Percentiles rank a stretch among this genome's conserved stretches.
Conservation (phyloP, 2,888 invertebrate species). For the Chloromyia formosa region DNA sequence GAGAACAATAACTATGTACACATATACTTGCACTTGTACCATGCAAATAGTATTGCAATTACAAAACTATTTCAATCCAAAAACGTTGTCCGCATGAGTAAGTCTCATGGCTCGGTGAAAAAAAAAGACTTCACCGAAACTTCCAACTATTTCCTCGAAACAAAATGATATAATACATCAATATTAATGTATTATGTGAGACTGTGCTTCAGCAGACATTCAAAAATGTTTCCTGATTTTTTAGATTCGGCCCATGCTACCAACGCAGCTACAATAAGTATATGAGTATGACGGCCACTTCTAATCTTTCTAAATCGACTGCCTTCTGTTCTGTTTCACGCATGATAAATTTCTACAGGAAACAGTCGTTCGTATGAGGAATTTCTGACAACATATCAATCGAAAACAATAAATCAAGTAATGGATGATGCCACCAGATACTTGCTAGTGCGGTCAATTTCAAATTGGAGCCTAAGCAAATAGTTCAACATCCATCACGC, state of each 20-base stretch:
- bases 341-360: slow-evolving; percentile 46
- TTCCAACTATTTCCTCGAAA: too few species aligned
- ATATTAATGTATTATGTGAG: too few species aligned
- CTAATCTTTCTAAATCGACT: neutral
- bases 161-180: too few species aligned
- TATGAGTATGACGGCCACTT: too few species aligned
- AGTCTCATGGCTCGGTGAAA: too few species aligned
- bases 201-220: too few species aligned
- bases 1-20: too few species aligned
- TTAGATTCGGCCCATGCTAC: neutral
- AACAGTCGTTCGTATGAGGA: slow-evolving; percentile 33
- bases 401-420: slow-evolving; percentile 46
- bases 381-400: slow-evolving; percentile 47
- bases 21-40: too few species aligned
- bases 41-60: too few species aligned
- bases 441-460: slow-evolving; percentile 14
- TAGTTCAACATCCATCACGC: slow-evolving; percentile 35
- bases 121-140: too few species aligned
- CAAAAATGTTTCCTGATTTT: neutral
- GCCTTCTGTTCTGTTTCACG: neutral
- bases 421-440: slow-evolving; percentile 9
- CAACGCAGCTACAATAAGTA: neutral
- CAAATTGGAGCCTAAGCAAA: slow-evolving; percentile 36
- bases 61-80: too few species aligned
- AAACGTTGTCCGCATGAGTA: too few species aligned